phyloP scores from a whole-genome alignment of 2,888 invertebrate genomes.

The Scaptomyza flava region DNA sequence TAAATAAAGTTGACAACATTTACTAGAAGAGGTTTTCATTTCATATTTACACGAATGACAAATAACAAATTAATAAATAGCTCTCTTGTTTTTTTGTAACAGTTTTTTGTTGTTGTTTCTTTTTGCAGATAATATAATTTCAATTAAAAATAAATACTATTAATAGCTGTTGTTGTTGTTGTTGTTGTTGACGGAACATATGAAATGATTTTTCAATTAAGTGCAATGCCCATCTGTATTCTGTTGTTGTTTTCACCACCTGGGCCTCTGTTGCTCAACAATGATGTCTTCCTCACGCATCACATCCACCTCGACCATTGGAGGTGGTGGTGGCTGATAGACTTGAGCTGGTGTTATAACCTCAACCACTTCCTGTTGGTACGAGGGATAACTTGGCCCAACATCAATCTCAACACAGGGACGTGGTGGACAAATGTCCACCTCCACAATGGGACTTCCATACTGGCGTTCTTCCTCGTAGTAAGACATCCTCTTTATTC shows the following conservation, averaged over 20 bases:
- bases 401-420: constrained; percentile 67
- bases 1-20: constrained; percentile 22
- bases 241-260: constrained; percentile 45
- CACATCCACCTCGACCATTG: constrained; percentile 71
- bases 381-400: constrained; percentile 57
- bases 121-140: constrained; percentile 45
- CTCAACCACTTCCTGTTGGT: constrained; percentile 54
- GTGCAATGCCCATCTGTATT: constrained; percentile 2
- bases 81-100: neutral
- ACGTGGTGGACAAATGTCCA: constrained; percentile 74
- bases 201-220: constrained; percentile 41
- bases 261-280: constrained; percentile 59
- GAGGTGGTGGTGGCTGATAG: constrained; percentile 59
- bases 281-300: constrained; percentile 63
- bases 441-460: constrained; percentile 76
- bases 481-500: constrained; percentile 60
- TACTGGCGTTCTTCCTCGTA: constrained; percentile 68
- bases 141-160: constrained; percentile 58
- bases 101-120: neutral
- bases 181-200: constrained; percentile 32
- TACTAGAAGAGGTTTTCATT: constrained; percentile 36
- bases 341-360: constrained; percentile 64
- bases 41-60: constrained; percentile 59
- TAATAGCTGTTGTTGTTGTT: constrained; percentile 8
- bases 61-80: constrained; percentile 48